These are phyloP conservation scores for Reticulitermes speratus DNA, from an alignment of 1,140 invertebrate genomes.

Conservation along the genomic window DNA sequence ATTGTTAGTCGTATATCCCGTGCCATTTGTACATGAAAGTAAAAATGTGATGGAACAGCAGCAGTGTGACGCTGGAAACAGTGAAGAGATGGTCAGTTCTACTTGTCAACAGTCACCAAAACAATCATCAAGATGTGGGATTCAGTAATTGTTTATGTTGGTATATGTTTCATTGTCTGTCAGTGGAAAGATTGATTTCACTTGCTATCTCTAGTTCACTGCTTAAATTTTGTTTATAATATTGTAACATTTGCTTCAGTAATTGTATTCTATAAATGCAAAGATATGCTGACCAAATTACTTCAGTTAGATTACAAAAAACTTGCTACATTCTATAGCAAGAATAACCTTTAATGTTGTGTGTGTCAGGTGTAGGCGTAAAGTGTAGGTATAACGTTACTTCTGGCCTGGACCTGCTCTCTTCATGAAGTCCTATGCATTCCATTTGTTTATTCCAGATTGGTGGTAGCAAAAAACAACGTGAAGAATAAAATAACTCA, in stretches of 20 bases:
- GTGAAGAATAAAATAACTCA: neutral
- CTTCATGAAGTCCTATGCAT: neutral
- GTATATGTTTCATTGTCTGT: neutral
- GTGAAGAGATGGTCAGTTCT: neutral
- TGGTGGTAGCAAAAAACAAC: neutral
- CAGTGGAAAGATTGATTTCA: neutral
- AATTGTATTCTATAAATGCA: neutral
- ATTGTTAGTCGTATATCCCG: neutral
- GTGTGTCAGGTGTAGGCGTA: neutral
- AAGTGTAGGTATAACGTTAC: neutral
- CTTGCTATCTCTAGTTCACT: neutral
- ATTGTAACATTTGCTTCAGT: neutral
- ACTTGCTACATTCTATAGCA: neutral
- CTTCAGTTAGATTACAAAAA: too few species aligned
- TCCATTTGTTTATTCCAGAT: neutral
- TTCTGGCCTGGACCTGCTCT: neutral
- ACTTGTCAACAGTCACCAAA: neutral
- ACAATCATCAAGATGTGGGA: constrained; percentile 1
- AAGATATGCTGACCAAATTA: neutral
- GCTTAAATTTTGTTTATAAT: neutral
- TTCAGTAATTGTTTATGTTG: neutral
- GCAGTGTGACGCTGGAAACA: neutral
- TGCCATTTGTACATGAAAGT: neutral
- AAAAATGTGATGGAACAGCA: neutral
- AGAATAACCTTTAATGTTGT: neutral